Conservation (phyloP, 2,888 invertebrate genomes). For the Lasioglossum oenotherae region DNA sequence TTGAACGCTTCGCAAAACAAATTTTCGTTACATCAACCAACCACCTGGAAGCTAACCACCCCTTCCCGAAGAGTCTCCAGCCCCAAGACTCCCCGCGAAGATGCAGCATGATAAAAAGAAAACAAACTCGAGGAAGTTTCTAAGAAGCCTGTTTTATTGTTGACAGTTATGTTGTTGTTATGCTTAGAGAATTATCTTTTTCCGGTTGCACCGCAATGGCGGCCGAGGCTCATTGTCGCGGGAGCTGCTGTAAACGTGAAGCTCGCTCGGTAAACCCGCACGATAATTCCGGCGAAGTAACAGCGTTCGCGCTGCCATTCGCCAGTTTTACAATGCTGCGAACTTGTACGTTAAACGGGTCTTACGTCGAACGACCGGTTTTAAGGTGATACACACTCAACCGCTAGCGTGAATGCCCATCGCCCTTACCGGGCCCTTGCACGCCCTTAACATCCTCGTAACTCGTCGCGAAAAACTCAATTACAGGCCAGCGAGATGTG, state of each 20-base stretch:
- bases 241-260: not conserved
- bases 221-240: not conserved
- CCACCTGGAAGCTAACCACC: not conserved
- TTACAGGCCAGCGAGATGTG: conserved; percentile 29
- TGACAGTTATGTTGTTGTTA: not conserved
- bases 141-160: not conserved
- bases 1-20: not conserved
- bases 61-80: not conserved
- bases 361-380: conserved; percentile 24
- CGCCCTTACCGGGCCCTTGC: conserved; percentile 45
- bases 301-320: conserved; percentile 7
- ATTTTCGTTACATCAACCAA: not conserved
- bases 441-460: conserved; percentile 59
- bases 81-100: not conserved
- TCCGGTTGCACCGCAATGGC: not conserved
- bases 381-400: conserved; percentile 21
- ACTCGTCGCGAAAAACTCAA: conserved; percentile 62
- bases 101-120: not conserved
- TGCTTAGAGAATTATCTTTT: not conserved
- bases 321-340: conserved; percentile 27
- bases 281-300: conserved; percentile 7
- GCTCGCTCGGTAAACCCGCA: not conserved
- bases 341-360: conserved; percentile 20
- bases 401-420: not conserved
- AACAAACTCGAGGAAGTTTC: not conserved